Evolutionary conservation across 1,140 invertebrate species (phyloP).

Genomic region (Andricus grossulariae): DNA sequence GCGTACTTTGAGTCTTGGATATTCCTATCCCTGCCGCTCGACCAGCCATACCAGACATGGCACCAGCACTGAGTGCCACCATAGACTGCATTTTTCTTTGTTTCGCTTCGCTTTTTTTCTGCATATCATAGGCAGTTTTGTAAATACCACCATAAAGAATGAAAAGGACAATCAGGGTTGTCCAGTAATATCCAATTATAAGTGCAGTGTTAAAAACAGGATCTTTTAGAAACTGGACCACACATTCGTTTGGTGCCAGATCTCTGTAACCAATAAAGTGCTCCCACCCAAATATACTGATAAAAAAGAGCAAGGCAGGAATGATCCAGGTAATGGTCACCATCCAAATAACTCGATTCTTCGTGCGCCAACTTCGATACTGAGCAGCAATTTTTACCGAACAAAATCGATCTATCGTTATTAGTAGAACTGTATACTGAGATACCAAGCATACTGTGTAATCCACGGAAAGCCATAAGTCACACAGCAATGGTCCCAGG

Average conservation of each 20-base stretch:
- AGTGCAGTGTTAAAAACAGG: slow-evolving; percentile 98
- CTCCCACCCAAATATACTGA: slow-evolving; percentile 99
- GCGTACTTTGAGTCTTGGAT: slow-evolving; percentile 84
- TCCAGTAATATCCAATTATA: slow-evolving; percentile 99
- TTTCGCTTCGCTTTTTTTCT: slow-evolving; percentile 97
- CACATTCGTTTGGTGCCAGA: slow-evolving; percentile 91
- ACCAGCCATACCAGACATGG: slow-evolving; percentile 92
- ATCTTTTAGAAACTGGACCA: slow-evolving; percentile 98
- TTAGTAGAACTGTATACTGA: slow-evolving; percentile 98
- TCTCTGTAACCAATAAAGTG: slow-evolving; percentile 96
- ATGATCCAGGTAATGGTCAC: slow-evolving; percentile 98
- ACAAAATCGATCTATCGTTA: slow-evolving; percentile 99
- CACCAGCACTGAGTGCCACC: slow-evolving; percentile 90
- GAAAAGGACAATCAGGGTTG: slow-evolving; percentile 94
- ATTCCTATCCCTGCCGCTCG: slow-evolving; percentile 90
- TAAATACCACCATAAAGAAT: slow-evolving; percentile 98
- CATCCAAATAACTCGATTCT: slow-evolving; percentile 93
- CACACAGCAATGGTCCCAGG: slow-evolving; percentile 95
- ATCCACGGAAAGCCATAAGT: slow-evolving; percentile 99
- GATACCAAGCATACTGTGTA: slow-evolving; percentile 99
- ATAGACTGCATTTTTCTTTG: slow-evolving; percentile 95
- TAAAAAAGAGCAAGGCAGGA: slow-evolving; percentile 97
- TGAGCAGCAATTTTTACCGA: slow-evolving; percentile 99
- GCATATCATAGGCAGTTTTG: slow-evolving; percentile 98
- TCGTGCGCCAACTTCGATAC: slow-evolving; percentile 98